These are phyloP conservation scores for Caenorhabditis zanzibari DNA, from an alignment of 2,888 invertebrate genomes.

Conservation along the genomic window DNA sequence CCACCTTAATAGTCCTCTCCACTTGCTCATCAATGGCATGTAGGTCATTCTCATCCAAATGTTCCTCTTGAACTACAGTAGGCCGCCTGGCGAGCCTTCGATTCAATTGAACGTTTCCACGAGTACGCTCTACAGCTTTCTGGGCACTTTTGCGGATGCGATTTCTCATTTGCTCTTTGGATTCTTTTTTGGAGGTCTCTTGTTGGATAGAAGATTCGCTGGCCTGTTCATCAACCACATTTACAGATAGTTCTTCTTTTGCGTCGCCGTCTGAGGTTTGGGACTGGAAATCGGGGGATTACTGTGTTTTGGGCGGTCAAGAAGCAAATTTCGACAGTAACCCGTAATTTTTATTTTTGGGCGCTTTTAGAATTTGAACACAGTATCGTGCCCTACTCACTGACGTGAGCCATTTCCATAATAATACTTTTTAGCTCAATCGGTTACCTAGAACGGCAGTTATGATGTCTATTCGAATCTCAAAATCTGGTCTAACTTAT, in stretches of 20 bases:
- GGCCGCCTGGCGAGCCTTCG: conserved; percentile 69
- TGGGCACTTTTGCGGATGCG: conserved; percentile 64
- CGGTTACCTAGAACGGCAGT: too few species aligned
- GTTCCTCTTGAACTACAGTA: conserved; percentile 68
- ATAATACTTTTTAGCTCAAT: too few species aligned
- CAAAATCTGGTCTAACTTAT: too few species aligned
- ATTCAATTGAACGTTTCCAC: conserved; percentile 78
- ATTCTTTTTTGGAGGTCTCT: conserved; percentile 28
- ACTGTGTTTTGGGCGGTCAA: too few species aligned
- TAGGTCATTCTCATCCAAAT: conserved; percentile 69
- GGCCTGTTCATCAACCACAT: conserved; percentile 43
- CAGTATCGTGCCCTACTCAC: too few species aligned
- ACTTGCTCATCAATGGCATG: conserved; percentile 74
- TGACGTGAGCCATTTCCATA: too few species aligned
- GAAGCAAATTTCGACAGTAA: too few species aligned
- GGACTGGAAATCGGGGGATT: conserved; percentile 37
- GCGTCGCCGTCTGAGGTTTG: conserved; percentile 50
- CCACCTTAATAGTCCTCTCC: conserved; percentile 69
- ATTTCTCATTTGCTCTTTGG: conserved; percentile 62
- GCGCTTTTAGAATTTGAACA: too few species aligned
- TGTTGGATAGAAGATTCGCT: conserved; percentile 58
- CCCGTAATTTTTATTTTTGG: too few species aligned
- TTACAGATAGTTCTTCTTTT: conserved; percentile 51
- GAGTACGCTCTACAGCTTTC: conserved; percentile 75
- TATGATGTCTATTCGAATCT: too few species aligned